These are phyloP conservation scores for Chionodraco myersi DNA, from an alignment of 2,113 vertebrate species.

Conservation along the genomic window DNA sequence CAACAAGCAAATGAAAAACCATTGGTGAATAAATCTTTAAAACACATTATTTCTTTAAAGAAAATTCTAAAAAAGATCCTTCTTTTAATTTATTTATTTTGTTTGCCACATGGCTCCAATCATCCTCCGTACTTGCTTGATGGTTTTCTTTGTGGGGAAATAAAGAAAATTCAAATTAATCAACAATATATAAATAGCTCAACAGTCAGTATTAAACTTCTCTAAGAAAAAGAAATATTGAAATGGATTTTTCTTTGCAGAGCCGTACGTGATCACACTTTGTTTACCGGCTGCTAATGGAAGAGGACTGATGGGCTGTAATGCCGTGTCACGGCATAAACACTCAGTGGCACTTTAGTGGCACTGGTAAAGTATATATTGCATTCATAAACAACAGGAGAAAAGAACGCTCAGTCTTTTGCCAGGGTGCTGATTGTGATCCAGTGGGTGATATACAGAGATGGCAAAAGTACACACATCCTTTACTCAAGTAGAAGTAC, in stretches of 20 bases:
- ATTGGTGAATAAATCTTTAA: no score
- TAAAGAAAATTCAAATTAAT: slow-evolving; percentile 10
- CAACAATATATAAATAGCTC: slow-evolving; percentile 10
- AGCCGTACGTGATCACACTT: slow-evolving; percentile 58
- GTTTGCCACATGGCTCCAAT: not conserved
- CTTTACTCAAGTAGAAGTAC: no score
- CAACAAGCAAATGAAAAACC: no score
- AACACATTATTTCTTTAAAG: no score
- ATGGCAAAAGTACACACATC: no score
- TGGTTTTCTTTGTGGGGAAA: not conserved
- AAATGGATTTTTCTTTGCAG: slow-evolving; percentile 52
- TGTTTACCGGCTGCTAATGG: slow-evolving; percentile 68
- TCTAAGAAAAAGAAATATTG: slow-evolving; percentile 33
- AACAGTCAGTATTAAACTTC: slow-evolving; percentile 27
- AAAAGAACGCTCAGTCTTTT: not conserved
- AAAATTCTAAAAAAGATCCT: no score
- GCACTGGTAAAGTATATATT: slow-evolving; percentile 50
- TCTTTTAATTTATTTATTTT: not conserved
- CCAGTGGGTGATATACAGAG: not conserved
- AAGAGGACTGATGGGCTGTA: slow-evolving; percentile 52
- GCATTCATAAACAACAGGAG: slow-evolving; percentile 40
- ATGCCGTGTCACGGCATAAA: slow-evolving; percentile 60
- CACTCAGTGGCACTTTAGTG: slow-evolving; percentile 50
- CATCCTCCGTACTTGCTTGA: not conserved
- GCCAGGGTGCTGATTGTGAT: not conserved